Evolutionary conservation across 2,113 vertebrate species (phyloP), one percentile per base, ranked within the genome.

Genomic region (Numida meleagris): DNA sequence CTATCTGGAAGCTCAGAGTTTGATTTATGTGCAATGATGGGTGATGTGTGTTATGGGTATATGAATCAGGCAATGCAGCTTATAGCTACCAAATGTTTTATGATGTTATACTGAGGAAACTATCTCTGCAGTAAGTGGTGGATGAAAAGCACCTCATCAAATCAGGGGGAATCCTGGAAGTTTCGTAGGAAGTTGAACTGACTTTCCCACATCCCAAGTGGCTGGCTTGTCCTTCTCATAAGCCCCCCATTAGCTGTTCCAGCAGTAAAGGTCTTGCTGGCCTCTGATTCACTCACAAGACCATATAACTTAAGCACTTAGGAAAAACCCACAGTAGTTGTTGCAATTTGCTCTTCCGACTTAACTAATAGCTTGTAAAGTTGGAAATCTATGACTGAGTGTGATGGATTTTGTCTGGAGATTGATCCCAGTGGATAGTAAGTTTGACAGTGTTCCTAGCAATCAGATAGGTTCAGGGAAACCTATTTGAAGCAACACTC

Each of bases 381-480:
- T 36, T 96, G 45, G 85, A 91, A 81, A 86, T 84, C 58, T 6
- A 18, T 82, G n/a, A 70, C 72, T 63, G 24, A 71, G 29, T 34
- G 55, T 81, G 94, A 88, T 94, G 74, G 79, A 76, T 96, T 98
- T 97, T 96, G 85, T 94, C 95, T 95, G 94, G 94, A 97, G 93
- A 95, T 92, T 88, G 88, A 95, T 93, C 66, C 46, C 74, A 74
- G 58, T 29, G 58, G 85, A 88, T 87, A 83, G 88, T 85, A 85
- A 14, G 36, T 96, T 95, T 92, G 20, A 96, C 95, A 89, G 71
- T 6, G 27, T 73, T 90, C 55, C 89, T 89, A 94, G 93, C 78
- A 50, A 89, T 9, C 27, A 94, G 82, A 88, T 48, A 50, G 87
- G 34, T 12, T 72, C 13, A 48, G 61, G 72, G 59, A 91, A 91